Evolutionary conservation across 2,113 vertebrate genomes (phyloP), one percentile per base, ranked within the genome.

Genomic region (Grammatotria lemairii): DNA sequence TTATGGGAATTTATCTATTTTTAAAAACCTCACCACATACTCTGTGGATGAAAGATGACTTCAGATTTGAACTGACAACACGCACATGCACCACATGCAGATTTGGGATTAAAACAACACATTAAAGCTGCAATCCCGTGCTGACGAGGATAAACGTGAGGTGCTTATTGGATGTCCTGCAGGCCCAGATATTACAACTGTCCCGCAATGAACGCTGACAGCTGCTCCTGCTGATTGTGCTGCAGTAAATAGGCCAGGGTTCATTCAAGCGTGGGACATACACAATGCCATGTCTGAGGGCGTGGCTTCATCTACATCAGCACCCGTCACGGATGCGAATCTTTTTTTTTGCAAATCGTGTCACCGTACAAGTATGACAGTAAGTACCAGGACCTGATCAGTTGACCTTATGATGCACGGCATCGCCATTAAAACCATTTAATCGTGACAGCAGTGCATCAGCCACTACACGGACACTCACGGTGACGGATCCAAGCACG

Each of bases 251-350:
- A 84, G 65, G 92, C 83, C 83, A 85, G 28, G 53, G 58, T 81
- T 91, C 85, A 89, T 81, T 86, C 63, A 88, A 84, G 81, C 90
- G 83, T 89, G 87, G 55, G 82, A 8, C 68, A 90, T n/a, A 81
- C 75, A 93, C 84, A 58, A 31, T 42, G 83, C 51, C 60, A 21
- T 23, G 80, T 49, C 81, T 60, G 92, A 86, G 92, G 93, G 94
- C 65, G 94, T 83, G 94, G 93, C 91, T 83, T 93, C 83, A 26
- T 65, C 80, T 82, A 49, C 92, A 90, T 91, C 86, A 85, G 81
- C 54, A 40, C 45, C 49, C 85, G 86, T 92, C 90, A 90, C 65
- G 63, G 89, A 89, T 92, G 87, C 54, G 55, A 83, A 81, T 73
- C 63, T 23, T 70, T 5, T 23, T 26, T 89, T 84, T 87, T 16